Evolutionary conservation across 2,113 vertebrate species (phyloP), one percentile per base, ranked within the genome.

Genomic region (Pteropus alecto): DNA sequence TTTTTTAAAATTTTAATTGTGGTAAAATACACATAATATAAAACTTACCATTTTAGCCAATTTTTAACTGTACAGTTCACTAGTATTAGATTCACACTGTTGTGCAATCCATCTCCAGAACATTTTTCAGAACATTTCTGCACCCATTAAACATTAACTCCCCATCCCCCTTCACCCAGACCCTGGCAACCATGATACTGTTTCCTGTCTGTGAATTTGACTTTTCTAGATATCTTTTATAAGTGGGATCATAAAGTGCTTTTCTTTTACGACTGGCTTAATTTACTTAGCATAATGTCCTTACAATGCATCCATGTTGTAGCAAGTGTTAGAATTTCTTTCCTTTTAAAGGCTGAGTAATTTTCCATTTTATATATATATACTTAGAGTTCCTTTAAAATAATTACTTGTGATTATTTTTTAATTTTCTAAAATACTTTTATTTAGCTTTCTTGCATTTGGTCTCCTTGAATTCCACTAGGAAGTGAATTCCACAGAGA

Each of bases 161-260:
- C 46, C 4, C 22, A 28, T 26, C 30, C 16, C 28, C 38, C 13
- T 3, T 0, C 0, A 7, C 33, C 16, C 9, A 81, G 21, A 61
- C 4, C 11, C 26, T 61, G 28, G 60, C 28, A 61, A 61, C 60
- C 60, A 61, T 18, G 43, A 54, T 43, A 21, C 30, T 51, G 12
- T 33, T 35, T 56, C 10, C 61, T 81, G 26, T 18, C 48, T 58
- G 12, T 22, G 18, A 30, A 15, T 11, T 5, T 76, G 22, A 60
- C 63, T 79, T 22, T 21, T 74, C 12, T 13, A 14, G 18, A 38
- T 41, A 35, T 28, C 54, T 71, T 51, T 35, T 7, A 8, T 35
- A 65, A 88, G 26, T 22, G 15, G 11, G 33, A 9, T 60, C 68
- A 28, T 9, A 15, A 7, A 41, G 2, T 38, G 11, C 83, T 41